Percentiles rank a stretch among this genome's conserved stretches.
Conservation (phyloP, 92 coral and sea anemone genomes). For the Paragorgia papillata region DNA sequence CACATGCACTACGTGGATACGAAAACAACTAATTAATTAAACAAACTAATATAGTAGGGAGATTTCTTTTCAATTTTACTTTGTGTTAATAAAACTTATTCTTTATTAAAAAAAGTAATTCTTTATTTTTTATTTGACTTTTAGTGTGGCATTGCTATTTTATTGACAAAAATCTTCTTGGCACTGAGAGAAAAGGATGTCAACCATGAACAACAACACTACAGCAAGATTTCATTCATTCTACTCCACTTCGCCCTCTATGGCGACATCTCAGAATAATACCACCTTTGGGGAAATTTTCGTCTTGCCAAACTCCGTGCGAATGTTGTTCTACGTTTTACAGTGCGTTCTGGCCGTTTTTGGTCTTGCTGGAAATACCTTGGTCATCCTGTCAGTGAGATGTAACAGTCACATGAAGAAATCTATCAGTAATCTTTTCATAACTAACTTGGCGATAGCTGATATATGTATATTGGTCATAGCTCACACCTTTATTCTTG, state of each 20-base stretch:
- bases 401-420: constrained; percentile 18
- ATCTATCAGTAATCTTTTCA: constrained; percentile 38
- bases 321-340: constrained; percentile 52
- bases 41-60: no score
- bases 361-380: constrained; percentile 71
- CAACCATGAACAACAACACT: no score
- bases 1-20: no score
- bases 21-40: no score
- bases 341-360: constrained; percentile 62
- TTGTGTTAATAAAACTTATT: no score
- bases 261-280: background rate
- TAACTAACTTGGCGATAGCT: constrained; percentile 80
- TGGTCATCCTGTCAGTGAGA: constrained; percentile 57
- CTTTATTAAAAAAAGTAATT: no score
- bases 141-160: no score
- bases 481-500: constrained; percentile 73
- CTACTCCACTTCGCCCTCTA: background rate
- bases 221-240: background rate
- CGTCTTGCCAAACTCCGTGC: constrained; percentile 40
- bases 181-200: no score
- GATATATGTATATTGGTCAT: constrained; percentile 73
- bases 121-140: no score
- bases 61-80: no score
- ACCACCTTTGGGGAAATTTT: background rate
- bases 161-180: no score